These are phyloP conservation scores for Drosophila trapezifrons DNA, from an alignment of 1,140 invertebrate species.

Conservation along the genomic window DNA sequence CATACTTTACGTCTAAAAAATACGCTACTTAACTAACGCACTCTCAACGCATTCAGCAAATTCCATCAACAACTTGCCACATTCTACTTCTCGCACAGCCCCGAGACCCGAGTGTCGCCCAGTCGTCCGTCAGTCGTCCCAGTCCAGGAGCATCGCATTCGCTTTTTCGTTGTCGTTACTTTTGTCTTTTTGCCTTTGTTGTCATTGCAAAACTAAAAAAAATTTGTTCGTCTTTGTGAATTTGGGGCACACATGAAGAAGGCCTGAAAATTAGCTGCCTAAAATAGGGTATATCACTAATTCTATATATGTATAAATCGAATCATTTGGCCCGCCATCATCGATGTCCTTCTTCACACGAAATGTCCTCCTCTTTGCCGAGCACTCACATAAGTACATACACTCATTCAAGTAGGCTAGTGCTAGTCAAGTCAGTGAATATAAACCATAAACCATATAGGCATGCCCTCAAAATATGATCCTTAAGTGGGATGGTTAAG, in stretches of 20 bases:
- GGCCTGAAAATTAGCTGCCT: conserved; percentile 6
- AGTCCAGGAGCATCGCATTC: conserved; percentile 19
- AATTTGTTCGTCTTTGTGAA: conserved; percentile 11
- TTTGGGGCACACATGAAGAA: conserved; percentile 19
- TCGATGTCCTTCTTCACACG: conserved; percentile 5
- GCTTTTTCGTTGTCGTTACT: conserved; percentile 10
- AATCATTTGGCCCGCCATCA: conserved; percentile 5
- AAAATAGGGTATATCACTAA: conserved; percentile 2
- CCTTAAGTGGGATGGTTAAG: neutral
- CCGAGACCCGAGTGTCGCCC: conserved; percentile 12
- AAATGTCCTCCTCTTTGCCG: neutral
- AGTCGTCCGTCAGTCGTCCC: too few relatives aligned
- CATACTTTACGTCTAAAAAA: conserved; percentile 19
- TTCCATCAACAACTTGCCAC: conserved; percentile 17
- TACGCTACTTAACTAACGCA: conserved; percentile 21
- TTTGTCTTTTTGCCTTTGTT: conserved; percentile 6
- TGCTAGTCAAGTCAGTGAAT: neutral
- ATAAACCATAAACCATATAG: conserved; percentile 2
- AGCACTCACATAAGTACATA: neutral
- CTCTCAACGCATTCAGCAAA: conserved; percentile 21
- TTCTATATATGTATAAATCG: neutral
- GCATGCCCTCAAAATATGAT: neutral
- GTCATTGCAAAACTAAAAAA: conserved; percentile 14
- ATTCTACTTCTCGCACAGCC: conserved; percentile 21
- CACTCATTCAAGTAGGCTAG: neutral